These are phyloP conservation scores for Phylloscopus collybita DNA, from an alignment of 2,797 vertebrate species.

Conservation along the genomic window DNA sequence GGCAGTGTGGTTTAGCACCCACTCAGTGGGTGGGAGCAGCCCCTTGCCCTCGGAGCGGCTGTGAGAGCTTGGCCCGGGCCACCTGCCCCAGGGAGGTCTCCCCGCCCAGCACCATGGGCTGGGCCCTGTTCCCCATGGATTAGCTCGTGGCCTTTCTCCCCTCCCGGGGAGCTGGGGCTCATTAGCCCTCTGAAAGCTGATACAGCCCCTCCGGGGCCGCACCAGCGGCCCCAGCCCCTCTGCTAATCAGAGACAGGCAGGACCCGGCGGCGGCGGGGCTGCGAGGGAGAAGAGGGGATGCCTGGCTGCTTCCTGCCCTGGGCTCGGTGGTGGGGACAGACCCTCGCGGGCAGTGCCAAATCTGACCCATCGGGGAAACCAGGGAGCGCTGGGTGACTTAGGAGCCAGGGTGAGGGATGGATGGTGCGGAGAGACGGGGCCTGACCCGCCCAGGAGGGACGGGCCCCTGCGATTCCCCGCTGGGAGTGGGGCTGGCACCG, in stretches of 20 bases:
- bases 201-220: not conserved
- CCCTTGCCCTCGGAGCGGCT: not conserved
- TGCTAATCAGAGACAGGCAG: constrained; percentile 59
- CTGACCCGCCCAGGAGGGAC: not conserved
- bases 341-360: not conserved
- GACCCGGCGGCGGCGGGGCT: not conserved
- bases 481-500: not conserved
- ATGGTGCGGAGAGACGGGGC: not conserved
- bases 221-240: not conserved
- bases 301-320: not conserved
- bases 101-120: not conserved
- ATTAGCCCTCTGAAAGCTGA: constrained; percentile 52
- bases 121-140: not conserved
- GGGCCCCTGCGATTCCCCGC: not conserved
- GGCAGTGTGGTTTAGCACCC: fast-evolving
- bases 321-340: not conserved
- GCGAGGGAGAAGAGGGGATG: not conserved
- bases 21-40: not conserved
- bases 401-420: not conserved
- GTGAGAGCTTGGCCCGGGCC: not conserved
- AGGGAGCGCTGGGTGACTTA: not conserved
- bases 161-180: constrained; percentile 9
- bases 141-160: not conserved
- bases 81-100: not conserved
- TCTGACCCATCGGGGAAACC: not conserved